Evolutionary conservation across 2,113 vertebrate species (phyloP).

Genomic region (Oreochromis aureus): DNA sequence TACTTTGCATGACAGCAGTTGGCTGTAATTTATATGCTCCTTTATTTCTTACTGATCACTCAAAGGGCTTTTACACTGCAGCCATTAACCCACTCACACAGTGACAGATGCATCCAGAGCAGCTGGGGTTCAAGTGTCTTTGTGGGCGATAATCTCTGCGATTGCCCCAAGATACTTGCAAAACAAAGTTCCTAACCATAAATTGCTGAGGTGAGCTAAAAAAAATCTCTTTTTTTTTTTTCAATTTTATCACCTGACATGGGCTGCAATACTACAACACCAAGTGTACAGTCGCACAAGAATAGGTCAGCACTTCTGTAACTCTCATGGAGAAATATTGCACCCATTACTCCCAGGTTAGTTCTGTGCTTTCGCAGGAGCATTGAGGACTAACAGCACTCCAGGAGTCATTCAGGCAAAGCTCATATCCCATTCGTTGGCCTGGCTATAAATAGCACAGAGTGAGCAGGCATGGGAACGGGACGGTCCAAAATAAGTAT

Average conservation of each 20-base stretch:
- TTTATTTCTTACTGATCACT: not conserved
- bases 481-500: conserved; percentile 48
- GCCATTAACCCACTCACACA: not conserved
- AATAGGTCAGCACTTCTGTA: conserved; percentile 16
- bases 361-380: conserved; percentile 24
- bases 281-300: not conserved
- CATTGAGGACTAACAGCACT: conserved; percentile 28
- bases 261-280: not conserved
- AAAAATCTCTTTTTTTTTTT: fast-evolving
- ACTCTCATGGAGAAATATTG: conserved; percentile 5
- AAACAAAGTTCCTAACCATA: not conserved
- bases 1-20: not conserved
- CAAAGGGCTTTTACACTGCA: not conserved
- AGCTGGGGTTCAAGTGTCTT: not conserved
- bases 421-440: conserved; percentile 46
- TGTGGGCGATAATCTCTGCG: not conserved
- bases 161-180: not conserved
- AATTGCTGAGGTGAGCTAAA: not conserved
- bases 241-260: not conserved
- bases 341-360: conserved; percentile 13
- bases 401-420: conserved; percentile 49
- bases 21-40: not conserved
- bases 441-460: conserved; percentile 60
- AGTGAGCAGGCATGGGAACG: conserved; percentile 39
- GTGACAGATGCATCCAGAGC: not conserved